Percentiles rank a stretch among this genome's conserved stretches.
Evolutionary conservation across 1,140 invertebrate genomes (phyloP).

Genomic region (Drosophila lowei): DNA sequence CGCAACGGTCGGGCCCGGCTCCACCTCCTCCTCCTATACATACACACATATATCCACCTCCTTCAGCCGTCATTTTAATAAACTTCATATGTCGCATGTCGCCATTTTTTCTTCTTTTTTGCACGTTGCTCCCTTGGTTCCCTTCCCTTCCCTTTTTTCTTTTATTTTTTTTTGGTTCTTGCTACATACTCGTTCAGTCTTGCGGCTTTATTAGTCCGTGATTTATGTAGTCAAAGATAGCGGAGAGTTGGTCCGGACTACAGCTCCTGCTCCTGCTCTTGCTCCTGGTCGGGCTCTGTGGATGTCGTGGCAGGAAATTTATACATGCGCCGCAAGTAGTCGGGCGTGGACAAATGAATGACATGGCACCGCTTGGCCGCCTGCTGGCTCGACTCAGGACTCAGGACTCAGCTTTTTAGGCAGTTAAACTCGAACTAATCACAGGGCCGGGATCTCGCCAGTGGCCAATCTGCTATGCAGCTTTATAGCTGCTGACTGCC

Average conservation of each 20-base stretch:
- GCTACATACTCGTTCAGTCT: conserved; percentile 58
- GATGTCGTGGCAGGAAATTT: conserved; percentile 70
- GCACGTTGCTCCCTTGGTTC: conserved; percentile 44
- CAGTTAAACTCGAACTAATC: conserved; percentile 78
- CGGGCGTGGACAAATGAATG: conserved; percentile 80
- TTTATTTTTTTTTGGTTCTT: conserved; percentile 21
- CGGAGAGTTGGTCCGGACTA: conserved; percentile 55
- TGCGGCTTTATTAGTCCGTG: conserved; percentile 81
- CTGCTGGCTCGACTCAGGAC: conserved; percentile 2
- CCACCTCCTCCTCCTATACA: conserved; percentile 3
- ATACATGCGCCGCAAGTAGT: conserved; percentile 74
- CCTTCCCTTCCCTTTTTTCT: conserved; percentile 21
- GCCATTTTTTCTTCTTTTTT: conserved; percentile 67
- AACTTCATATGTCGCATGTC: conserved; percentile 82
- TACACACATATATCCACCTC: conserved; percentile 40
- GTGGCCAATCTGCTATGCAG: conserved; percentile 71
- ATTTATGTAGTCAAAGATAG: conserved; percentile 81
- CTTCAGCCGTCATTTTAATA: conserved; percentile 74
- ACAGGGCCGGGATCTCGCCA: conserved; percentile 57
- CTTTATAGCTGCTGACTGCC: conserved; percentile 59
- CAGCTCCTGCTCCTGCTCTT: conserved; percentile 3
- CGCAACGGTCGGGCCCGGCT: conserved; percentile 9
- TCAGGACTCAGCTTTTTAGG: conserved; percentile 50
- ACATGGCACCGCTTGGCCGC: conserved; percentile 65
- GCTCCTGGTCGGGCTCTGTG: conserved; percentile 31